phyloP scores from a whole-genome alignment of 2,888 invertebrate species.

The Lepidochrysops patricia region DNA sequence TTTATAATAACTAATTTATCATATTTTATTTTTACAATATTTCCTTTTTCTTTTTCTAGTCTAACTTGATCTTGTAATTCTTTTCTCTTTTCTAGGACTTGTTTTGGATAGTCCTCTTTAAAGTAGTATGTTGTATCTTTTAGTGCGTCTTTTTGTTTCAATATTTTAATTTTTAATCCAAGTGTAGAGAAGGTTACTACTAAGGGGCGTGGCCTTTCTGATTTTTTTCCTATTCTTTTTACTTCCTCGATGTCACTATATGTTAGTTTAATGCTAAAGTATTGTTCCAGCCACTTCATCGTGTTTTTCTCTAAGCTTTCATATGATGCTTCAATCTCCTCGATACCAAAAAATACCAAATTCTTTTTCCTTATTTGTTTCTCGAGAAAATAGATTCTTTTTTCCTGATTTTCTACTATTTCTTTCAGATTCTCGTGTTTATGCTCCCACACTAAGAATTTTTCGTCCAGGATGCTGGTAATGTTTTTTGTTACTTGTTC shows the following conservation, averaged over 20 bases:
- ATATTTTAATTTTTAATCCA: background rate
- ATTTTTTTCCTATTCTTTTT: background rate
- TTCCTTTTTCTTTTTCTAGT: conserved; percentile 22
- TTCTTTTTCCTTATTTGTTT: background rate
- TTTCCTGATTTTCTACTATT: background rate
- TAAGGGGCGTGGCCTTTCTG: background rate
- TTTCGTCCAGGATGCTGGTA: too few species aligned
- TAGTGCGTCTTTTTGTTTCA: background rate
- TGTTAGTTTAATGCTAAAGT: background rate
- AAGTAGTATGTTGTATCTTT: conserved; percentile 21
- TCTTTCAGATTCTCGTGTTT: background rate
- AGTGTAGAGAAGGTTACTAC: background rate
- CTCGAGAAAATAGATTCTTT: background rate
- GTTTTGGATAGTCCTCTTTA: conserved; percentile 24
- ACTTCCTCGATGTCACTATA: background rate
- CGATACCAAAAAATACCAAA: background rate
- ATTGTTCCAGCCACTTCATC: background rate
- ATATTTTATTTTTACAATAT: conserved; percentile 22
- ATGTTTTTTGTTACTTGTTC: too few species aligned
- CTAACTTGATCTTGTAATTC: conserved; percentile 21
- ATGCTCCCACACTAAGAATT: background rate
- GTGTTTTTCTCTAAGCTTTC: background rate
- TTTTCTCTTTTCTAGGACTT: conserved; percentile 22
- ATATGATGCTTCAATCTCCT: background rate
- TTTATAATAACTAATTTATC: conserved; percentile 23